Conservation (phyloP, 2,888 invertebrate genomes). For the Halictus ligatus region DNA sequence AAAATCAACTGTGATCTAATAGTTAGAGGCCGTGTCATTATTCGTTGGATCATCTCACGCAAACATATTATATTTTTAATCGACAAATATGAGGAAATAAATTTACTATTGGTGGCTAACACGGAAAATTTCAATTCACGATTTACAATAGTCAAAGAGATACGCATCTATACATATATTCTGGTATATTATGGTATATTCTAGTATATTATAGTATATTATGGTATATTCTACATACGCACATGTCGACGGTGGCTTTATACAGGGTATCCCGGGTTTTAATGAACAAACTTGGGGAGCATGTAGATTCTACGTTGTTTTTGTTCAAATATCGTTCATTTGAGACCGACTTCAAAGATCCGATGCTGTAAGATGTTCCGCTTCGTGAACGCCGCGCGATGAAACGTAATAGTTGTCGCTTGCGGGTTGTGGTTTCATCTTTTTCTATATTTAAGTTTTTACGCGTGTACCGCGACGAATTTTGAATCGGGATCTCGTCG, state of each 20-base stretch:
- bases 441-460: conserved; percentile 43
- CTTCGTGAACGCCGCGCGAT: conserved; percentile 16
- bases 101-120: conserved; percentile 46
- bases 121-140: conserved; percentile 14
- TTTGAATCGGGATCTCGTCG: conserved; percentile 7
- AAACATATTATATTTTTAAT: conserved; percentile 56
- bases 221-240: too few species aligned
- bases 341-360: conserved; percentile 35
- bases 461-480: conserved; percentile 6
- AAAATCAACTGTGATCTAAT: conserved; percentile 66
- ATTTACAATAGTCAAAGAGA: background rate
- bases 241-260: conserved; percentile 6
- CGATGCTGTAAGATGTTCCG: conserved; percentile 21
- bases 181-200: background rate
- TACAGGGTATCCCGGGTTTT: too few species aligned
- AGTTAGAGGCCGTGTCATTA: conserved; percentile 41
- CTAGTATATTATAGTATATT: too few species aligned
- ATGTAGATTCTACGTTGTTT: conserved; percentile 32
- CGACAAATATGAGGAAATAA: conserved; percentile 53
- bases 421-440: background rate
- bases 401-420: conserved; percentile 19
- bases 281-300: too few species aligned
- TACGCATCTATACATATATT: background rate
- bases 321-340: conserved; percentile 12
- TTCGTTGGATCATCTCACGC: conserved; percentile 41